Evolutionary conservation across 2,797 vertebrate genomes (phyloP).

Genomic region (Platyrinchus mystaceus): DNA sequence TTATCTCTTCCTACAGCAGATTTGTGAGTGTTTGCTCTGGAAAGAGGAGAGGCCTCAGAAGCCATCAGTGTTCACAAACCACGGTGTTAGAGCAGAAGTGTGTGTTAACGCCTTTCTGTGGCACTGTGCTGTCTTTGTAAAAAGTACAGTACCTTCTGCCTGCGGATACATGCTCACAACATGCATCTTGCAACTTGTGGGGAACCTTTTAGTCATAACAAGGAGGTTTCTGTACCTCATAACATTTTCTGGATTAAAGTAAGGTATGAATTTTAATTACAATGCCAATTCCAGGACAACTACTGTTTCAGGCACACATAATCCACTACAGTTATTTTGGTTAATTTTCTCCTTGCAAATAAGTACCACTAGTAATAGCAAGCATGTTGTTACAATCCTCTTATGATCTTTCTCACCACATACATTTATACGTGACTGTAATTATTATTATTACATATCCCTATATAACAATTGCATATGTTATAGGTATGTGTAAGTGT

Average conservation of each 20-base stretch:
- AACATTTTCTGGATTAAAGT: background rate
- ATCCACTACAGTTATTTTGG: background rate
- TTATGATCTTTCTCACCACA: background rate
- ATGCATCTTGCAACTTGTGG: background rate
- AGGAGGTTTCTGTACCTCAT: background rate
- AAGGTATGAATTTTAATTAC: background rate
- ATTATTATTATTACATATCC: background rate
- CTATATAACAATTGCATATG: background rate
- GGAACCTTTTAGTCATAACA: background rate
- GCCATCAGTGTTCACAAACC: background rate
- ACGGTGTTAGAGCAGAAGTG: background rate
- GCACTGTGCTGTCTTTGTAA: background rate
- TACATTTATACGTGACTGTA: background rate
- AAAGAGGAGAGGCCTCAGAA: background rate
- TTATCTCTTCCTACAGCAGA: constrained; percentile 7
- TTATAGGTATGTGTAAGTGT: background rate
- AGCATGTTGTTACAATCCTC: background rate
- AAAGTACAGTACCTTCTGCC: background rate
- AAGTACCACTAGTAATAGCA: background rate
- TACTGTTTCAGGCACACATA: background rate
- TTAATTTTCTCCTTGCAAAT: background rate
- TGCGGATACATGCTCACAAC: background rate
- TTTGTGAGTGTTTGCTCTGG: background rate
- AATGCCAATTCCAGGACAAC: background rate
- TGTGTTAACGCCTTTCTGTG: background rate